phyloP scores from a whole-genome alignment of 2,797 vertebrate genomes.

The Macroramphosus scolopax region DNA sequence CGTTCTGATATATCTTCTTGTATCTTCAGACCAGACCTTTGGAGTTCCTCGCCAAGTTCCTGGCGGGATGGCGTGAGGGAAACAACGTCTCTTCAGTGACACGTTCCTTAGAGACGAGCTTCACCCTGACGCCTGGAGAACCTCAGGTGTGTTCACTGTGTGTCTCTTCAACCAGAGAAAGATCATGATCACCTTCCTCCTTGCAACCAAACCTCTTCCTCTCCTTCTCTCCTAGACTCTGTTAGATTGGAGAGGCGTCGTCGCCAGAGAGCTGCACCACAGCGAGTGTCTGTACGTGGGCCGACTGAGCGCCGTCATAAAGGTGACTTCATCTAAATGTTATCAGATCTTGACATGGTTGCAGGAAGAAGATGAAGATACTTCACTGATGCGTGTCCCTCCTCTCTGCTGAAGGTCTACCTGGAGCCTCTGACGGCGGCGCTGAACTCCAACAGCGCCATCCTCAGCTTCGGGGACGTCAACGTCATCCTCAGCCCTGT shows the following conservation, averaged over 20 bases:
- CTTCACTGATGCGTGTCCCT: not conserved
- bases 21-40: slow-evolving; percentile 74
- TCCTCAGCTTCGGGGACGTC: slow-evolving; percentile 75
- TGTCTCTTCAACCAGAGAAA: slow-evolving; percentile 14
- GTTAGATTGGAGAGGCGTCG: slow-evolving; percentile 62
- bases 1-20: too few relatives aligned
- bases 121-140: slow-evolving; percentile 15
- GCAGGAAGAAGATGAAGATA: too few relatives aligned
- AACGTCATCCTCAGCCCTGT: slow-evolving; percentile 78
- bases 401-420: slow-evolving; percentile 64
- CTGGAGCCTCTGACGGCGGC: slow-evolving; percentile 78
- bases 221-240: slow-evolving; percentile 34
- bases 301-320: slow-evolving; percentile 66
- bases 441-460: slow-evolving; percentile 82
- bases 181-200: not conserved
- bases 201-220: too few relatives aligned
- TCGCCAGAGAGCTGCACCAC: slow-evolving; percentile 74
- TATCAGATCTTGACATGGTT: too few relatives aligned
- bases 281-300: slow-evolving; percentile 78
- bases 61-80: slow-evolving; percentile 58
- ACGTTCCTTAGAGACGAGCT: slow-evolving; percentile 10
- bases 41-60: slow-evolving; percentile 78
- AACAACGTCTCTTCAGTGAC: slow-evolving; percentile 5
- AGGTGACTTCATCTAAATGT: slow-evolving; percentile 44
- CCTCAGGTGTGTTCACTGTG: too few relatives aligned